Evolutionary conservation across 2,797 vertebrate genomes (phyloP).

Genomic region (Takifugu ocellatus): DNA sequence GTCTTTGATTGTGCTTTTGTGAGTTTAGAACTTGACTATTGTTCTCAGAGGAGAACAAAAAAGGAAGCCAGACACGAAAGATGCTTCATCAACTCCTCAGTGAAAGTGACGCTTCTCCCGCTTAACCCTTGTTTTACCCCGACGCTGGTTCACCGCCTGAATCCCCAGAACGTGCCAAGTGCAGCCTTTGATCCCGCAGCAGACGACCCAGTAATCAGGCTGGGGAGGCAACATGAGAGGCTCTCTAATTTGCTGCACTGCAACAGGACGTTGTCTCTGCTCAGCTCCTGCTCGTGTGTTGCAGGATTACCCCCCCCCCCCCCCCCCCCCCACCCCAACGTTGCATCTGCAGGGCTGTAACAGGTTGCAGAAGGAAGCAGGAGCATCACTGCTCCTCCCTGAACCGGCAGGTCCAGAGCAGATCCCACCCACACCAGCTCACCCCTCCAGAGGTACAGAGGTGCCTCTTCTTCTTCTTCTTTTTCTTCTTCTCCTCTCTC

Average conservation of each 20-base stretch:
- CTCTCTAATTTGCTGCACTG: conserved; percentile 53
- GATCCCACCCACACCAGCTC: conserved; percentile 51
- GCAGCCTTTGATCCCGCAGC: conserved; percentile 57
- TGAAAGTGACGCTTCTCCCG: conserved; percentile 23
- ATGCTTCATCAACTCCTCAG: conserved; percentile 49
- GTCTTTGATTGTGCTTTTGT: conserved; percentile 38
- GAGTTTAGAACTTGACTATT: conserved; percentile 42
- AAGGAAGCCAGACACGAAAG: conserved; percentile 46
- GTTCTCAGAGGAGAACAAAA: conserved; percentile 36
- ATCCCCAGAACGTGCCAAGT: conserved; percentile 36
- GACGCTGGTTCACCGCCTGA: conserved; percentile 28
- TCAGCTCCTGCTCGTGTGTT: conserved; percentile 3
- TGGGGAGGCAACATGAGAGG: conserved; percentile 35
- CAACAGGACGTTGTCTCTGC: conserved; percentile 48
- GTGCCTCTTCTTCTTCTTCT: conserved; percentile 14
- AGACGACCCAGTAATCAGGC: conserved; percentile 60
- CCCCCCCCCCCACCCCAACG: no score
- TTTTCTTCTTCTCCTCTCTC: conserved; percentile 14
- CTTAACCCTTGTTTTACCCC: conserved; percentile 48
- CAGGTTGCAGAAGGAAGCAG: conserved; percentile 60
- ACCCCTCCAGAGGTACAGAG: conserved; percentile 12
- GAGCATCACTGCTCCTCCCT: conserved; percentile 45
- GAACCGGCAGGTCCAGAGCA: conserved; percentile 57
- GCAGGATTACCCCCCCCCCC: no score
- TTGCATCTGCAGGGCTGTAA: conserved; percentile 45